Evolutionary conservation across 1,140 invertebrate genomes (phyloP).

Genomic region (Phthorimaea operculella): DNA sequence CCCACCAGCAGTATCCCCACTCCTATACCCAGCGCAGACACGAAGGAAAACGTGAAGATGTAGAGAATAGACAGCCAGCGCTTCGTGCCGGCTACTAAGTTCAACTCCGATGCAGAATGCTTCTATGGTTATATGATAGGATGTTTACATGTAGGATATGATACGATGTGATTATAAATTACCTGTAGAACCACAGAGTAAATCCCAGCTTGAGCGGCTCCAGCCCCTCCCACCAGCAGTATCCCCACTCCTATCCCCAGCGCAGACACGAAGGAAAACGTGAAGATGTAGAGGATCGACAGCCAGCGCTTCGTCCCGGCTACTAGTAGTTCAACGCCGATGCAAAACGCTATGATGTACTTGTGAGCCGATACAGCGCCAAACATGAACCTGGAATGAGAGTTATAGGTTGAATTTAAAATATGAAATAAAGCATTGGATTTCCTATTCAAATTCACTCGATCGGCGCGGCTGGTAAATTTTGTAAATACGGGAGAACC

Average conservation of each 20-base stretch:
- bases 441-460: no score
- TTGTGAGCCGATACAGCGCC: slow-evolving; percentile 90
- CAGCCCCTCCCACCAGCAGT: slow-evolving; percentile 66
- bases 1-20: slow-evolving; percentile 75
- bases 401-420: neutral
- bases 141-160: neutral
- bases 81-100: slow-evolving; percentile 72
- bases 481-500: no score
- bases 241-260: slow-evolving; percentile 81
- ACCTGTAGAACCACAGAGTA: slow-evolving; percentile 59
- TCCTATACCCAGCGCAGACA: slow-evolving; percentile 82
- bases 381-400: slow-evolving; percentile 75
- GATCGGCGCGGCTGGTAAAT: no score
- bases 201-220: slow-evolving; percentile 60
- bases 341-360: slow-evolving; percentile 90
- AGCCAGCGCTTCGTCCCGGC: slow-evolving; percentile 69
- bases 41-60: slow-evolving; percentile 74
- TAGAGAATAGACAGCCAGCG: slow-evolving; percentile 55
- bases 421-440: neutral
- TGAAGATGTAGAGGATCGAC: slow-evolving; percentile 53
- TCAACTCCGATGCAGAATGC: slow-evolving; percentile 88
- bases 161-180: neutral
- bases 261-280: slow-evolving; percentile 82
- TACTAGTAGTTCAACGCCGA: slow-evolving; percentile 79
- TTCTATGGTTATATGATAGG: neutral